Evolutionary conservation across 2,888 invertebrate genomes (phyloP), one percentile per base, ranked within the genome.

Genomic region (Athalia cordata): DNA sequence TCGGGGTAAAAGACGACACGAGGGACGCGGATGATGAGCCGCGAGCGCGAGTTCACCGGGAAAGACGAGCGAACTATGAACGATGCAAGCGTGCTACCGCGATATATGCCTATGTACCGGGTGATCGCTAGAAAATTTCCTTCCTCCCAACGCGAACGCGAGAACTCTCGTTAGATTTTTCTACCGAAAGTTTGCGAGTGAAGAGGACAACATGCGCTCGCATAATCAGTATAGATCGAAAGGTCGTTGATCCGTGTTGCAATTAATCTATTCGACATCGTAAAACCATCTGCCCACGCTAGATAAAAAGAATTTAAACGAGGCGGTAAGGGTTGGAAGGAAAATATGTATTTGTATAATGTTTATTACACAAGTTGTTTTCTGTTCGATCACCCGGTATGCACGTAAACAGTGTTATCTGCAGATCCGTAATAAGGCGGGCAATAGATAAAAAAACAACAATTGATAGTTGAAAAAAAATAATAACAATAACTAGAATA

Each of bases 21-120:
- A 50, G 47, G 13, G 59, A 59, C 72, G 59, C 13, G 59, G 59
- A 57, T 52, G 43, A 50, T 6, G 52, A 11, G 52, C 9, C 55
- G 11, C 11, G 11, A 52, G 67, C 43, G 68, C 52, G n/a, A 72
- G 57, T 72, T 45, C 57, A 72, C 29, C 45, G 45, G 72, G 52
- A 50, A 75, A 61, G 62, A 29, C 61, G 11, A 50, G 64, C 75
- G 59, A 52, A 75, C 75, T 62, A 75, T 75, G 75, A 62, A 75
- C 75, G 75, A 75, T 75, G 57, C 50, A 64, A 61, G 75, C 47
- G 64, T 64, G 62, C 75, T 62, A 52, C 49, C 62, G 75, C 62
- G 61, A 64, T 75, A 75, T 75, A 75, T 75, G 64, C 75, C 59
- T 72, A 43, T 72, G 47, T 57, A 72, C 59, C 72, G 47, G 45